Evolutionary conservation across 2,113 vertebrate species (phyloP).

Genomic region (Gasterosteus nipponicus): DNA sequence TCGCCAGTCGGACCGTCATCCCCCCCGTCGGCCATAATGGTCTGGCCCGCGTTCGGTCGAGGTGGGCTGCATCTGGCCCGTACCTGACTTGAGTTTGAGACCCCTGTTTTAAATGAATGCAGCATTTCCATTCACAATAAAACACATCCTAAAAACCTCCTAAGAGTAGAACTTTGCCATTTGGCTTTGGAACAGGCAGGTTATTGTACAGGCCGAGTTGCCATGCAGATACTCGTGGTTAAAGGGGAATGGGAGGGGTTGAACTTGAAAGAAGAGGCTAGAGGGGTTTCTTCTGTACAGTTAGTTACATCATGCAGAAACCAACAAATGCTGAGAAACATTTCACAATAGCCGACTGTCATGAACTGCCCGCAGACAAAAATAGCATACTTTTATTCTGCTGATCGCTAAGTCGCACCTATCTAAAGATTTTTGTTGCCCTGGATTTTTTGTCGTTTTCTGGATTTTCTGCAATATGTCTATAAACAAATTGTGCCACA

Average conservation of each 20-base stretch:
- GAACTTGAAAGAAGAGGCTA: slow-evolving; percentile 4
- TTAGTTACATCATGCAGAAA: slow-evolving; percentile 21
- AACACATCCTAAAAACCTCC: neutral
- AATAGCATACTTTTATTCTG: neutral
- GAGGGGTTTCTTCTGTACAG: slow-evolving; percentile 8
- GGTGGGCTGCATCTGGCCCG: too few relatives aligned
- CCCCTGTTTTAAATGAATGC: neutral
- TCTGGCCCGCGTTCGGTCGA: too few relatives aligned
- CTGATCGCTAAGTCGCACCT: slow-evolving; percentile 3
- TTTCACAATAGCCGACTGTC: slow-evolving; percentile 30
- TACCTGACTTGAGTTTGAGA: too few relatives aligned
- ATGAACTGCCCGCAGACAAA: slow-evolving; percentile 3
- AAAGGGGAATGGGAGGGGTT: neutral
- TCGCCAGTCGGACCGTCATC: too few relatives aligned
- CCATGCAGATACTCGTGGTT: neutral
- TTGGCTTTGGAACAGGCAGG: neutral
- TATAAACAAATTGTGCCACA: neutral
- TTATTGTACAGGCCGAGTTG: neutral
- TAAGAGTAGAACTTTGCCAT: neutral
- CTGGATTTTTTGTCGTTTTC: neutral
- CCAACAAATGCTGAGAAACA: slow-evolving; percentile 6
- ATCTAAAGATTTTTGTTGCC: neutral
- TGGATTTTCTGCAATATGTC: neutral
- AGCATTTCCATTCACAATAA: neutral
- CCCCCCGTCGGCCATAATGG: too few relatives aligned